phyloP scores from a whole-genome alignment of 2,888 invertebrate genomes.

The Scaeva pyrastri region DNA sequence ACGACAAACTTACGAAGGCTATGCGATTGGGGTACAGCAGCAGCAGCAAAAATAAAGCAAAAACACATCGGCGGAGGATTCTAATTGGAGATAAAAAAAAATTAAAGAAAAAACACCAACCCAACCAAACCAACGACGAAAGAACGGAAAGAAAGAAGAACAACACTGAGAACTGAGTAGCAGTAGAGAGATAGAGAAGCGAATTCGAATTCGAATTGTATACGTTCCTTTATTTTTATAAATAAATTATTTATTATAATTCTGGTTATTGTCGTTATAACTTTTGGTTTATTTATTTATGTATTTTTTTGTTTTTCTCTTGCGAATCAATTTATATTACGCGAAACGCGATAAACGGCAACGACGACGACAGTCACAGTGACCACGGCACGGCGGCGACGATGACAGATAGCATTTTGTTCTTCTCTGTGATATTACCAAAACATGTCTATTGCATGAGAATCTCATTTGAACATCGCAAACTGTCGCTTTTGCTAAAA shows the following conservation, averaged over 20 bases:
- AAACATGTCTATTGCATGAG: conserved; percentile 75
- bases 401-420: conserved; percentile 68
- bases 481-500: conserved; percentile 76
- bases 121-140: conserved; percentile 54
- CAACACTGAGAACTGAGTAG: conserved; percentile 34
- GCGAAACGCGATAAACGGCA: conserved; percentile 66
- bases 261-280: conserved; percentile 49
- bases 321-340: conserved; percentile 61
- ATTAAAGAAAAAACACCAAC: conserved; percentile 39
- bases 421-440: conserved; percentile 73
- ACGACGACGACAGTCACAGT: conserved; percentile 65
- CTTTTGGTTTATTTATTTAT: conserved; percentile 48
- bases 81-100: conserved; percentile 71
- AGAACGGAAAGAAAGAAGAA: conserved; percentile 62
- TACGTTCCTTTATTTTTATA: conserved; percentile 56
- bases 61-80: conserved; percentile 72
- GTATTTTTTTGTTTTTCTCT: conserved; percentile 39
- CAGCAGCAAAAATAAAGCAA: conserved; percentile 60
- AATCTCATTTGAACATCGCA: conserved; percentile 73
- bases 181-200: conserved; percentile 46
- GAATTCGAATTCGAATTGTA: conserved; percentile 51
- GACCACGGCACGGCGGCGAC: conserved; percentile 58
- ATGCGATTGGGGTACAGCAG: conserved; percentile 60
- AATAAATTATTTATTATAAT: conserved; percentile 56
- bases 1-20: conserved; percentile 67